Percentiles rank a stretch among this genome's conserved stretches.
phyloP scores from a whole-genome alignment of 2,113 vertebrate genomes.

The Pogonocichla stellata region DNA sequence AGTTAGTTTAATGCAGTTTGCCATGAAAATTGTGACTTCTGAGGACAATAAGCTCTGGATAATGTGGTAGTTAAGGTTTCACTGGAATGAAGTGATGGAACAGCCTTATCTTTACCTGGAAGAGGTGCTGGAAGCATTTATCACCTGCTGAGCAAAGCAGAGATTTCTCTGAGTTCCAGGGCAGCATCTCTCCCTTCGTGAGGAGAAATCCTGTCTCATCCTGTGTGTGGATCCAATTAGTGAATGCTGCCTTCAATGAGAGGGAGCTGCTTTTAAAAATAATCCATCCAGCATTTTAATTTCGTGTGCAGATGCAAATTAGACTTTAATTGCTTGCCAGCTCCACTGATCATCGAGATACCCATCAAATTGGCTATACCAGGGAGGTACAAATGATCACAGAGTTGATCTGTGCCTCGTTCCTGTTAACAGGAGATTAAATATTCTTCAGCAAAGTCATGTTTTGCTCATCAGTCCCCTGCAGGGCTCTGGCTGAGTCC shows the following conservation, averaged over 20 bases:
- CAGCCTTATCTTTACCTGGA: background rate
- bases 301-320: background rate
- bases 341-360: background rate
- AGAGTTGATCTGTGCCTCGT: background rate
- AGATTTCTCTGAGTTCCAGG: background rate
- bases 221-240: background rate
- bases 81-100: background rate
- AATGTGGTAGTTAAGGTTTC: background rate
- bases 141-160: background rate
- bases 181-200: background rate
- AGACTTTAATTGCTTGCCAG: background rate
- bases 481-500: background rate
- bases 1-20: background rate
- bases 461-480: background rate
- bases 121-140: background rate
- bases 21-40: background rate
- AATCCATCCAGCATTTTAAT: conserved; percentile 18
- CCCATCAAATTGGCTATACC: background rate
- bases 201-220: background rate
- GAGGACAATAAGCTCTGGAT: background rate
- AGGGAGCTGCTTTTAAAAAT: background rate
- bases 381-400: conserved; percentile 2
- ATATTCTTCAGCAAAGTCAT: background rate
- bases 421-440: conserved; percentile 5
- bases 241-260: background rate